phyloP scores from a whole-genome alignment of 2,797 vertebrate species.

The Syndactyla subalaris region DNA sequence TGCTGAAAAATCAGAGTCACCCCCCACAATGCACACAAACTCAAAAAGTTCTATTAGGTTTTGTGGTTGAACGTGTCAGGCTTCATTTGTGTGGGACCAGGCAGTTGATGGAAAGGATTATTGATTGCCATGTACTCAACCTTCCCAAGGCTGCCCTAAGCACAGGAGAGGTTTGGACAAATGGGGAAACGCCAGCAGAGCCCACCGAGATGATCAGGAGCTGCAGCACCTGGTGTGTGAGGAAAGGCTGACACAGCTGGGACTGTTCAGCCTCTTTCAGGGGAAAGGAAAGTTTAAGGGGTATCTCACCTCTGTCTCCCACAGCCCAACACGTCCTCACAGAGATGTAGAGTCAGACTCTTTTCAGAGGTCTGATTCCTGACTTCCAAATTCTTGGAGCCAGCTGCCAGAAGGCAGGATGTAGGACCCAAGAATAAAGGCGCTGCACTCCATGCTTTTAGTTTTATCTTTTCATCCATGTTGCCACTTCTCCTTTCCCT shows the following conservation, averaged over 20 bases:
- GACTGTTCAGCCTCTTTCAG: not conserved
- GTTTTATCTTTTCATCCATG: not conserved
- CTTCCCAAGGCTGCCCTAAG: not conserved
- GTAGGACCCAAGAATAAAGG: not conserved
- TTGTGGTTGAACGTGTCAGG: not conserved
- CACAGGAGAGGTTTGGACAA: not conserved
- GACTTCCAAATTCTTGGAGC: not conserved
- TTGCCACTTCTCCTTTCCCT: not conserved
- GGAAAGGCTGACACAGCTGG: not conserved
- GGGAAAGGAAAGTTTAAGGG: not conserved
- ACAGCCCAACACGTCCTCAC: accelerated
- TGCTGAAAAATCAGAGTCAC: not conserved
- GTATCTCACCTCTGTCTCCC: accelerated
- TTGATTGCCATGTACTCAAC: not conserved
- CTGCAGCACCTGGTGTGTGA: not conserved
- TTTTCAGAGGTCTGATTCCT: not conserved
- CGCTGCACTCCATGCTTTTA: not conserved
- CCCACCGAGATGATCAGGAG: not conserved
- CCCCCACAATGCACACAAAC: too few species aligned
- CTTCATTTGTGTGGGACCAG: not conserved
- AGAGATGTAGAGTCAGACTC: not conserved
- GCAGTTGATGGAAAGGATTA: not conserved
- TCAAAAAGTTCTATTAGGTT: not conserved
- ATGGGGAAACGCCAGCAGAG: accelerated
- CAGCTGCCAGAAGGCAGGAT: not conserved